These are phyloP conservation scores for Rhyacichthys aspro DNA, from an alignment of 2,797 vertebrate genomes.

Conservation along the genomic window DNA sequence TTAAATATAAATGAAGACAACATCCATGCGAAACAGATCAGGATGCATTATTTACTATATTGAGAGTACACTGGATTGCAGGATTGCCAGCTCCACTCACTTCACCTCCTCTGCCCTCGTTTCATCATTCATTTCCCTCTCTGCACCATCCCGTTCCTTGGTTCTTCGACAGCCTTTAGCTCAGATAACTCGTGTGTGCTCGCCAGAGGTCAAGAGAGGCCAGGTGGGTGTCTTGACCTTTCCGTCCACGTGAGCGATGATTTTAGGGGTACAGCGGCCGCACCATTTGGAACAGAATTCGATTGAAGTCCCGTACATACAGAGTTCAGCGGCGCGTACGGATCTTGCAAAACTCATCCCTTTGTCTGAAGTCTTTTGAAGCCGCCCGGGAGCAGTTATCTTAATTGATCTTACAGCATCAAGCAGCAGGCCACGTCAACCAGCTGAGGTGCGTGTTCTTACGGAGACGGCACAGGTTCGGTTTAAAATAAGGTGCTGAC, in stretches of 20 bases:
- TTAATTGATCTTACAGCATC: slow-evolving; percentile 20
- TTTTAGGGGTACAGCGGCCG: no score
- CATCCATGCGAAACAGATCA: slow-evolving; percentile 48
- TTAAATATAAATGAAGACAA: slow-evolving; percentile 74
- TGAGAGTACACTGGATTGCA: slow-evolving; percentile 48
- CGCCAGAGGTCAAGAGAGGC: no score
- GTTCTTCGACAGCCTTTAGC: no score
- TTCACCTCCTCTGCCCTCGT: slow-evolving; percentile 32
- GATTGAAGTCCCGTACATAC: not conserved
- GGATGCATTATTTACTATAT: slow-evolving; percentile 66
- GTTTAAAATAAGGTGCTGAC: slow-evolving; percentile 14
- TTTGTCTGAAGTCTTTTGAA: slow-evolving; percentile 11
- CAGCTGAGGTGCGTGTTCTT: slow-evolving; percentile 1
- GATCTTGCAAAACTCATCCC: slow-evolving; percentile 1
- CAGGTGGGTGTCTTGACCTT: no score
- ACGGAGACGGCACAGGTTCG: not conserved
- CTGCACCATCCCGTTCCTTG: not conserved
- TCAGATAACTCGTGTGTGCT: no score
- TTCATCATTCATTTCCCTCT: slow-evolving; percentile 1
- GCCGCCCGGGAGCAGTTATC: slow-evolving; percentile 9
- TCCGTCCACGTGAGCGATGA: no score
- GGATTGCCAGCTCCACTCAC: slow-evolving; percentile 47
- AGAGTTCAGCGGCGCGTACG: not conserved
- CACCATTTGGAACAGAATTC: not conserved
- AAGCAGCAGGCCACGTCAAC: slow-evolving; percentile 5